Conservation (phyloP, 2,113 vertebrate genomes). For the Epinephelus moara region DNA sequence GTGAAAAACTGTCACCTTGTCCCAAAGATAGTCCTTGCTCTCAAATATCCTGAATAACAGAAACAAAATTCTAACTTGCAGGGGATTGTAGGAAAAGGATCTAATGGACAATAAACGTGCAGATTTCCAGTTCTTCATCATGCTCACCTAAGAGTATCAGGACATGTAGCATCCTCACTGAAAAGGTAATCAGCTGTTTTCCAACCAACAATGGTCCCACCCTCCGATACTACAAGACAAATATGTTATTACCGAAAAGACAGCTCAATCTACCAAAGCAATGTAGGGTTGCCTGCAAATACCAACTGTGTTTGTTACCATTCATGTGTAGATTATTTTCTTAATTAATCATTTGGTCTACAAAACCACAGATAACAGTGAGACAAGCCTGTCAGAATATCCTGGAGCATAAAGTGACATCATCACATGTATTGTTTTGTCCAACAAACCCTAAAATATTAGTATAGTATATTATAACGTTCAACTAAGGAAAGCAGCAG, state of each 20-base stretch:
- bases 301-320: too few relatives aligned
- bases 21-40: constrained; percentile 76
- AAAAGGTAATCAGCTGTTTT: constrained; percentile 79
- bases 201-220: constrained; percentile 66
- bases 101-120: background rate
- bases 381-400: too few relatives aligned
- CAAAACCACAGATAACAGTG: too few relatives aligned
- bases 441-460: too few relatives aligned
- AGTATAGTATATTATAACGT: too few relatives aligned
- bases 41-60: constrained; percentile 75
- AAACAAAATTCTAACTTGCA: background rate
- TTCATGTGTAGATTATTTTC: too few relatives aligned
- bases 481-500: too few relatives aligned
- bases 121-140: background rate
- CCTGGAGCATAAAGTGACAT: too few relatives aligned
- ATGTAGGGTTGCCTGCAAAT: too few relatives aligned
- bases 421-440: too few relatives aligned
- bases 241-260: background rate
- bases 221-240: constrained; percentile 58
- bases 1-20: constrained; percentile 83
- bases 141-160: constrained; percentile 76
- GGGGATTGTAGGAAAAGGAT: background rate
- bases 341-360: too few relatives aligned
- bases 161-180: constrained; percentile 75
- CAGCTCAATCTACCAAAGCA: background rate